phyloP scores from a whole-genome alignment of 2,888 invertebrate genomes.

The Mactromeris polynyma region DNA sequence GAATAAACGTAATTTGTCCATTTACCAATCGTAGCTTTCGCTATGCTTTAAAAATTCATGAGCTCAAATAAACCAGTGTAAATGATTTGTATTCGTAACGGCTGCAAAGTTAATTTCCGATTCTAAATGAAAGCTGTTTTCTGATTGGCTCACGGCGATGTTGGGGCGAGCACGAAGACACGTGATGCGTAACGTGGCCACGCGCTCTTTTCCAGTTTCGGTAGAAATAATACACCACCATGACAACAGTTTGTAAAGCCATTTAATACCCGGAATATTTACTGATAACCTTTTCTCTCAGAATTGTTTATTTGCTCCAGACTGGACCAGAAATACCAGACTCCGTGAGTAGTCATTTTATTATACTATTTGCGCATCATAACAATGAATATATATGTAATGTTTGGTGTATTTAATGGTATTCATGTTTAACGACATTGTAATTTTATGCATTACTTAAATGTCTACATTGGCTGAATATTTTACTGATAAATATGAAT shows the following conservation, averaged over 20 bases:
- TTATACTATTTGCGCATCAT: not conserved
- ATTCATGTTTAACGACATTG: not conserved
- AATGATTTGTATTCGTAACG: conserved; percentile 62
- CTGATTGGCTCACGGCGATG: conserved; percentile 62
- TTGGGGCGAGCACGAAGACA: conserved; percentile 48
- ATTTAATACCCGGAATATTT: conserved; percentile 57
- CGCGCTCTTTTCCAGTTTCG: conserved; percentile 66
- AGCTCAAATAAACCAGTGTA: conserved; percentile 63
- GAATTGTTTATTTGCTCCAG: not conserved
- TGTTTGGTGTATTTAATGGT: not conserved
- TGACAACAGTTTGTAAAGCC: conserved; percentile 47
- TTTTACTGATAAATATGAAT: not conserved
- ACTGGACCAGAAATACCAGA: not conserved
- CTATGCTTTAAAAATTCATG: conserved; percentile 71
- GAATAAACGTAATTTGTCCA: conserved; percentile 52
- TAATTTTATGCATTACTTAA: not conserved
- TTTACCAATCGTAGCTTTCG: conserved; percentile 57
- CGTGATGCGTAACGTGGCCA: conserved; percentile 61
- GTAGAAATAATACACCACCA: conserved; percentile 55
- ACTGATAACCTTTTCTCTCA: not conserved
- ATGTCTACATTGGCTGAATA: not conserved
- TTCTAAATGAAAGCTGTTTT: conserved; percentile 54
- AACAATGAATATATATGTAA: not conserved
- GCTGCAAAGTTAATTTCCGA: conserved; percentile 63
- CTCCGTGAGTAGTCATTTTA: not conserved